A percentile compares a stretch with the other conserved stretches of the same genome.
Conservation (phyloP, 2,797 vertebrate genomes). For the Gouania willdenowi region DNA sequence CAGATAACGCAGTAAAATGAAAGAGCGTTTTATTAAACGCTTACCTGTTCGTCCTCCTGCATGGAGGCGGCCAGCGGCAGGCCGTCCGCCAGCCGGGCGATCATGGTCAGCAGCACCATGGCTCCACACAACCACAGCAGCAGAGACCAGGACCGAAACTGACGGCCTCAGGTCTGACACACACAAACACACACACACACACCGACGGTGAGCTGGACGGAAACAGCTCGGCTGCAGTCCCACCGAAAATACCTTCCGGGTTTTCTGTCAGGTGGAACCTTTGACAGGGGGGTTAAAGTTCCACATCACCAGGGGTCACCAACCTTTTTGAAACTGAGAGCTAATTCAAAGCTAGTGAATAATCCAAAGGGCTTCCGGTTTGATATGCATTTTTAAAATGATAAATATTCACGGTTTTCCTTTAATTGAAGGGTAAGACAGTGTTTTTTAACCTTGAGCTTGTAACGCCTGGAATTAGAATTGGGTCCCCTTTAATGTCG, state of each 20-base stretch:
- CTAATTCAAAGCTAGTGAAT: too few species aligned
- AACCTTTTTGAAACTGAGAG: too few species aligned
- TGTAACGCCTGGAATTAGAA: too few species aligned
- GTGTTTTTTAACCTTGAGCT: too few species aligned
- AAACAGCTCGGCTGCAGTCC: conserved; percentile 47
- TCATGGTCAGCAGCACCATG: conserved; percentile 90
- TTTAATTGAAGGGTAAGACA: too few species aligned
- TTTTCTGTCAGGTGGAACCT: not conserved
- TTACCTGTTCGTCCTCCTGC: conserved; percentile 91
- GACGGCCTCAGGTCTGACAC: conserved; percentile 50
- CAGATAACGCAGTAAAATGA: not conserved
- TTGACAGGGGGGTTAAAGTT: conserved; percentile 13
- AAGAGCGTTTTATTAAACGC: too few species aligned
- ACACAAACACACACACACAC: too few species aligned
- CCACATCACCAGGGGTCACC: conserved; percentile 4
- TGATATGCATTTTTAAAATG: too few species aligned
- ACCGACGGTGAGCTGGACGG: conserved; percentile 81
- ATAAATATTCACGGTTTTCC: too few species aligned
- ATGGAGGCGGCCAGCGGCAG: conserved; percentile 87
- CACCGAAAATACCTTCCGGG: conserved; percentile 28
- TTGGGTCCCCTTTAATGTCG: too few species aligned
- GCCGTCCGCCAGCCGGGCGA: conserved; percentile 86
- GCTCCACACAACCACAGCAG: conserved; percentile 12
- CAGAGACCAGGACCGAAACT: too few species aligned
- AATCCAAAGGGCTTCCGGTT: too few species aligned